A percentile compares a stretch with the other conserved stretches of the same genome.
phyloP scores from a whole-genome alignment of 2,113 vertebrate species.

The Lycaon pictus region DNA sequence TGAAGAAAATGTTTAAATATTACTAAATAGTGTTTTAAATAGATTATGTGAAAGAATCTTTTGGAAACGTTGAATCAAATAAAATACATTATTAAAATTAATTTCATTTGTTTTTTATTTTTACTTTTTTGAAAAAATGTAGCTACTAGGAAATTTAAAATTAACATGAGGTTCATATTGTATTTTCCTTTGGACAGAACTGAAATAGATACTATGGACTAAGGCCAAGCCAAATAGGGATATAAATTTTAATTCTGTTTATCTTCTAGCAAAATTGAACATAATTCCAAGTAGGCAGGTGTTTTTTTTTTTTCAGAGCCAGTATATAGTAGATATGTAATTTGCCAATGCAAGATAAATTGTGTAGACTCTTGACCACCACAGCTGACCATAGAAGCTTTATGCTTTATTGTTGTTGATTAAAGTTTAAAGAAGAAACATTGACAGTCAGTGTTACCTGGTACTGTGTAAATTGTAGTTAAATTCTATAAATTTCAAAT shows the following conservation, averaged over 20 bases:
- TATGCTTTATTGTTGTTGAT: neutral
- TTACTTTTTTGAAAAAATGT: neutral
- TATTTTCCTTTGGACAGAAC: neutral
- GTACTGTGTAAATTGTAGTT: neutral
- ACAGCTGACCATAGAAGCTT: neutral
- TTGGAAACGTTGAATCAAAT: conserved; percentile 20
- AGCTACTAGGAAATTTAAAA: conserved; percentile 1
- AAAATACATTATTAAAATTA: neutral
- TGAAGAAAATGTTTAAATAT: neutral
- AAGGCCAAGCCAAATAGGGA: neutral
- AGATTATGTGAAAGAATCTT: neutral
- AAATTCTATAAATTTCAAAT: conserved; percentile 37
- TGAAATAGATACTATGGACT: neutral
- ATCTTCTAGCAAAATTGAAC: neutral
- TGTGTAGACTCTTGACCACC: neutral
- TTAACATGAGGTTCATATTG: neutral
- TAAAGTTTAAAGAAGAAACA: neutral
- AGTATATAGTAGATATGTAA: neutral
- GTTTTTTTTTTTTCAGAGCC: neutral
- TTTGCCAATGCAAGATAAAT: neutral
- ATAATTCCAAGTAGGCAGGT: neutral
- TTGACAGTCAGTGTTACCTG: neutral
- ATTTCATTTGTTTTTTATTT: neutral
- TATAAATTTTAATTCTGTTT: neutral
- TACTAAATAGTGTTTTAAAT: neutral